phyloP scores from a whole-genome alignment of 2,888 invertebrate species.

The Lasiommata megera region DNA sequence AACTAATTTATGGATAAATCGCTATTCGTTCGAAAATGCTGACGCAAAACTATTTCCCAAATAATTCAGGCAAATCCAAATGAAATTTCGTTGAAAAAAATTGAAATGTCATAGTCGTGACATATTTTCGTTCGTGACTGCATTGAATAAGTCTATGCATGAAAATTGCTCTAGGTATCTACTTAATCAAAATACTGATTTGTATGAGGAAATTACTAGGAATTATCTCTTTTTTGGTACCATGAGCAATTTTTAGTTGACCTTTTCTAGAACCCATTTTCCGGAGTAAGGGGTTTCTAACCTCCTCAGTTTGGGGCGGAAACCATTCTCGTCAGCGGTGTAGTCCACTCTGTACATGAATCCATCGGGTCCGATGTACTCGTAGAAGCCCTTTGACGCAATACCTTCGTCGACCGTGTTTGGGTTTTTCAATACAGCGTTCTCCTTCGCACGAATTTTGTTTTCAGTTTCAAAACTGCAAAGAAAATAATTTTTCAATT shows the following conservation, averaged over 20 bases:
- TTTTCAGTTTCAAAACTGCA: slow-evolving; percentile 78
- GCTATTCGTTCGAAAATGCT: slow-evolving; percentile 13
- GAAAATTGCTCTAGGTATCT: slow-evolving; percentile 37
- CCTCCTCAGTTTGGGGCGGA: slow-evolving; percentile 70
- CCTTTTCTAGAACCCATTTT: slow-evolving; percentile 73
- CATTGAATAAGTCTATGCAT: slow-evolving; percentile 29
- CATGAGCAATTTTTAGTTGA: slow-evolving; percentile 48
- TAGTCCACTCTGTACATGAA: slow-evolving; percentile 78
- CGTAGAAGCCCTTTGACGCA: slow-evolving; percentile 75
- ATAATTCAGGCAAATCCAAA: slow-evolving; percentile 35
- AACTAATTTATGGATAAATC: background rate
- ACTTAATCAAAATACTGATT: slow-evolving; percentile 71
- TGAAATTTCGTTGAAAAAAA: too few species aligned
- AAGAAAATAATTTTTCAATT: slow-evolving; percentile 29
- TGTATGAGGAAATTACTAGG: slow-evolving; percentile 44
- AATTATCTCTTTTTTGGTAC: slow-evolving; percentile 34
- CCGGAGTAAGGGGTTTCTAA: slow-evolving; percentile 74
- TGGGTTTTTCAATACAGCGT: slow-evolving; percentile 72
- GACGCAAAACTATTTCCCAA: slow-evolving; percentile 22
- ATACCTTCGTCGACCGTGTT: slow-evolving; percentile 75
- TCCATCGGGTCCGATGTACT: slow-evolving; percentile 78
- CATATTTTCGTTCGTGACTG: slow-evolving; percentile 46
- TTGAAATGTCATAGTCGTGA: slow-evolving; percentile 63
- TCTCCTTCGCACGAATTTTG: slow-evolving; percentile 77
- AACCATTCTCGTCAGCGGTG: slow-evolving; percentile 77